Percentiles rank a stretch among this genome's conserved stretches.
Conservation (phyloP, 2,797 vertebrate genomes). For the Microctenopoma steveboyesi region DNA sequence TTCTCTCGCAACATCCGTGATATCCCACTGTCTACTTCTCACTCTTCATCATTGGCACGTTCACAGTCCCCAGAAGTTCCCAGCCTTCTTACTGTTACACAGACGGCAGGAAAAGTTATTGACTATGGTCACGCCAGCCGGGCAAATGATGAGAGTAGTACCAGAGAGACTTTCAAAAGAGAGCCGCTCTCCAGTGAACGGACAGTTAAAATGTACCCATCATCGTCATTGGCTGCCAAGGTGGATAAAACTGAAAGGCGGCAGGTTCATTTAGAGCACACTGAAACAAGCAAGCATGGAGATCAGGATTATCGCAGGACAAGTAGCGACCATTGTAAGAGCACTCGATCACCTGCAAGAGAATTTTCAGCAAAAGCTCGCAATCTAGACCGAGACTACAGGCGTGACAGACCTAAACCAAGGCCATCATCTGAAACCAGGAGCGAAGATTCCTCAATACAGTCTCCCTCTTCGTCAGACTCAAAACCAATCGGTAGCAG, state of each 20-base stretch:
- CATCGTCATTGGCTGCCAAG: slow-evolving; percentile 52
- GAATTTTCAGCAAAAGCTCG: slow-evolving; percentile 67
- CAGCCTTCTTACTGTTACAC: slow-evolving; percentile 76
- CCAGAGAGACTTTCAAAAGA: slow-evolving; percentile 78
- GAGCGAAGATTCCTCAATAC: slow-evolving; percentile 58
- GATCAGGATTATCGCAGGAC: slow-evolving; percentile 73
- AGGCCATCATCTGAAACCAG: slow-evolving; percentile 59
- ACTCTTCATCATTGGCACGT: slow-evolving; percentile 18
- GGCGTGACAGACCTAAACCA: slow-evolving; percentile 46
- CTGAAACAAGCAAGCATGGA: slow-evolving; percentile 66
- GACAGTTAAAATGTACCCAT: slow-evolving; percentile 66
- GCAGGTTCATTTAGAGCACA: slow-evolving; percentile 52
- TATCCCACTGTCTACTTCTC: slow-evolving; percentile 13
- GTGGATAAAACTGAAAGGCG: slow-evolving; percentile 58
- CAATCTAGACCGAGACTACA: slow-evolving; percentile 71
- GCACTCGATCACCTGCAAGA: slow-evolving; percentile 54
- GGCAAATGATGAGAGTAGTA: slow-evolving; percentile 68
- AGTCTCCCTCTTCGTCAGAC: slow-evolving; percentile 52
- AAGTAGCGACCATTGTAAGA: slow-evolving; percentile 53
- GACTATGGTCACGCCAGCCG: slow-evolving; percentile 92
- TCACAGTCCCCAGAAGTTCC: slow-evolving; percentile 65
- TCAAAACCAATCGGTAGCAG: slow-evolving; percentile 60
- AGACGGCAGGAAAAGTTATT: slow-evolving; percentile 85
- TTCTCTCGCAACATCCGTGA: slow-evolving; percentile 45
- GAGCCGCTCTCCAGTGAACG: slow-evolving; percentile 70